phyloP scores from a whole-genome alignment of 37 sponge, comb jelly and placozoan species.

The Dysidea cf. avara region DNA sequence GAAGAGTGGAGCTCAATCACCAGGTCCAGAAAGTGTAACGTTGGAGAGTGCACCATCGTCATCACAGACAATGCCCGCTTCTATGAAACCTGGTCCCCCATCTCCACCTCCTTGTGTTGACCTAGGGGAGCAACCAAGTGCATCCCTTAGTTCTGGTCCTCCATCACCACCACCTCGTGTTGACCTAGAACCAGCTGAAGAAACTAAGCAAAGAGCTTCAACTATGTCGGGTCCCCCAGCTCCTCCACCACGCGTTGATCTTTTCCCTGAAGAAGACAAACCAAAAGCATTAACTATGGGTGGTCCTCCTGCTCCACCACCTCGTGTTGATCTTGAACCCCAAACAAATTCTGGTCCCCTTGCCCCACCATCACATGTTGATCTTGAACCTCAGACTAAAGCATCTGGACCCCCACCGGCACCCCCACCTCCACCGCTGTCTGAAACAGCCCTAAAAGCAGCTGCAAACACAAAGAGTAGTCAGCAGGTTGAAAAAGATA shows the following conservation, averaged over 20 bases:
- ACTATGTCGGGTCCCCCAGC: neutral
- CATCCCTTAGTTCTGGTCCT: neutral
- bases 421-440: neutral
- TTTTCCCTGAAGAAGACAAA: neutral
- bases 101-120: too few species aligned
- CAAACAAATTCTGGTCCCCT: neutral
- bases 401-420: too few species aligned
- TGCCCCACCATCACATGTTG: too few species aligned
- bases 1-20: neutral
- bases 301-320: neutral
- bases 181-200: too few species aligned
- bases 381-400: too few species aligned
- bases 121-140: too few species aligned
- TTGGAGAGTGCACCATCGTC: neutral
- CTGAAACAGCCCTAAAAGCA: neutral
- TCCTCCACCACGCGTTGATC: neutral
- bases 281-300: neutral
- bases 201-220: too few species aligned
- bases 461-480: neutral
- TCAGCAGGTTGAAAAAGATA: neutral
- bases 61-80: too few species aligned
- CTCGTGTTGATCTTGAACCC: conserved; percentile 1
- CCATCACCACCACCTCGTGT: conserved; percentile 11
- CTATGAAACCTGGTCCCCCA: too few species aligned
- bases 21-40: neutral